Base-by-base conservation (phyloP, 2,888 invertebrate species). In the Pilophorus perplexus region DNA sequence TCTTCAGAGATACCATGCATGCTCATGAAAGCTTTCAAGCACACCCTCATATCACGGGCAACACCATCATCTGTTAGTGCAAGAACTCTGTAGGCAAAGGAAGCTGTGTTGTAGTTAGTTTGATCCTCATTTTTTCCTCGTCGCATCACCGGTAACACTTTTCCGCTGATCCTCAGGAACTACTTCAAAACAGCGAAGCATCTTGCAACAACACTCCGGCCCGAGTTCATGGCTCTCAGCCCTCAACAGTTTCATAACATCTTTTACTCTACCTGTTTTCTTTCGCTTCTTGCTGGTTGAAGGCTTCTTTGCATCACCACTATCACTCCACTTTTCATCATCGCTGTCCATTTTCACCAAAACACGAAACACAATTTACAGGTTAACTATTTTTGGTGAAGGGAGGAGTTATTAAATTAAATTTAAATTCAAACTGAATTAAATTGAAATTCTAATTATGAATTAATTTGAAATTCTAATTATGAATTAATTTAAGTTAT, bases 1-100 rank as follows among this genome's bases (percentile, higher is more conserved):
- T 28, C 27, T 22, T 67, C 46, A 16, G 37, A 44, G 20, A 68
- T 68, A 66, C 66, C 68, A 48, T 66, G 66, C 23, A 68, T 40
- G 22, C 44, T 22, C 44, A 66, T 42, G 42, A 68, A 60, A 5
- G 68, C 66, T 52, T 67, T 68, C 16, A 48, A 54, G 27, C 67
- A 68, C 60, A 68, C 67, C 16, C 23, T 18, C 20, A 59, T 23
- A 40, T 42, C 42, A 22, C 42, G 22, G 37, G 59, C 18, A 59
- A 38, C 59, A 48, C 3, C 6, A 37, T 55, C 40, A 23, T 25
- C 42, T 20, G 10, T n/a, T 23, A 59, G 18, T 16, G 22, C 59
- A 60, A 67, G 22, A 59, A 59, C 38, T 59, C 59, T 4, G 23
- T 42, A 59, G 18, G 42, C 18, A 59, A 59, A 59, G 4, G 59